A percentile compares a stretch with the other conserved stretches of the same genome.
Evolutionary conservation across 2,888 invertebrate genomes (phyloP).

Genomic region (Dynastes hyllus): DNA sequence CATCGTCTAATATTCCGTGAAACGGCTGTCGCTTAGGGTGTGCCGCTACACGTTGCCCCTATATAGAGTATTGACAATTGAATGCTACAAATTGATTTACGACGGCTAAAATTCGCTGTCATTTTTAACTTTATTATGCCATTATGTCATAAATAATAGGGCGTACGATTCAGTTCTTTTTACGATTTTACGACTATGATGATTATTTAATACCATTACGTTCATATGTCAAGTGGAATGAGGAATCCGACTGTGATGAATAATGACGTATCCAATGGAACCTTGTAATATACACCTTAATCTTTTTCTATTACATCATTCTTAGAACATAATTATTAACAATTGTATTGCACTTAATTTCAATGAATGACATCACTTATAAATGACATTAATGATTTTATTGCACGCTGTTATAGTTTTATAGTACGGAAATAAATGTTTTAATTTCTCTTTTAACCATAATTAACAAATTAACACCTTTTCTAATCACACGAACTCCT

Average conservation of each 20-base stretch:
- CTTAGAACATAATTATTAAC: background rate
- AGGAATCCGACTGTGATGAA: background rate
- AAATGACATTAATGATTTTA: no score
- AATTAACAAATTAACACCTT: slow-evolving; percentile 5
- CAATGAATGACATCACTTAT: background rate
- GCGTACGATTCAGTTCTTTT: slow-evolving; percentile 4
- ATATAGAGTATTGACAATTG: slow-evolving; percentile 36
- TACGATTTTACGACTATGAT: slow-evolving; percentile 29
- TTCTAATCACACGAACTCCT: background rate
- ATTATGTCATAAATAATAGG: slow-evolving; percentile 39
- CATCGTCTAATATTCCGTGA: slow-evolving; percentile 28
- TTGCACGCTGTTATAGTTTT: no score
- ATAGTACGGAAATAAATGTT: no score
- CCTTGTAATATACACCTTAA: background rate
- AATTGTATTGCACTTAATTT: background rate
- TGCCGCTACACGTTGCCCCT: background rate
- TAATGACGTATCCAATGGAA: background rate
- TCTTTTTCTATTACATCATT: background rate
- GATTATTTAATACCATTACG: slow-evolving; percentile 6
- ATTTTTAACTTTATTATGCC: slow-evolving; percentile 32
- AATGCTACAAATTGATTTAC: slow-evolving; percentile 37
- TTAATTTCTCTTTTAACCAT: background rate
- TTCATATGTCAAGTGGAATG: background rate
- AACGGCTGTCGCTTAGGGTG: slow-evolving; percentile 18
- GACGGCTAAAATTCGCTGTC: slow-evolving; percentile 39